Evolutionary conservation across 1,140 invertebrate genomes (phyloP), one percentile per base, ranked within the genome.

Genomic region (Bombus balteatus): DNA sequence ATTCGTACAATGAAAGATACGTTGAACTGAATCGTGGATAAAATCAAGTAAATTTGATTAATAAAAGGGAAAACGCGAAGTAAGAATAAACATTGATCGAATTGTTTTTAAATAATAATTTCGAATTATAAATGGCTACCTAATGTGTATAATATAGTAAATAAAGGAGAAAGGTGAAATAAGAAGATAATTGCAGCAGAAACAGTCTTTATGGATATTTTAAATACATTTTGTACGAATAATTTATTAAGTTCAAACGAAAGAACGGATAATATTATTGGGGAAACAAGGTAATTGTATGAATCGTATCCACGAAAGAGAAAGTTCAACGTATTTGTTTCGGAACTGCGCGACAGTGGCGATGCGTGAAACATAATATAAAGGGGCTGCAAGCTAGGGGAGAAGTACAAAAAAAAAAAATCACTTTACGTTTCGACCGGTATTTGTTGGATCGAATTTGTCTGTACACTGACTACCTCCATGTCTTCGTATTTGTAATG

Each of bases 321-420:
- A 85, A 85, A 73, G 76, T 80, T 62, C 41, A 15, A 59, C 32
- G n/a, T 53, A 84, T 62, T 71, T 85, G 18, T 80, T 85, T 85
- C 68, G 53, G 66, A 65, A 65, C 53, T 79, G 39, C 53, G 41
- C 53, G 57, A 66, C 34, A 39, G 43, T 53, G 47, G 32, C 25
- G 43, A 43, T 32, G 65, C 65, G n/a, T 79, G 47, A 68, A 71
- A 84, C 28, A 37, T 34, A 83, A 62, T 80, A 79, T 85, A 85
- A 80, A 59, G 53, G 75, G 76, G 39, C 39, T 47, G 39, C 22
- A 39, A 65, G 22, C 22, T 66, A 43, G 32, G 47, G 66, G 82
- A 59, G 43, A 57, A 66, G 13, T n/a, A 25, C 32, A 47, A 80
- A 80, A 68, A 71, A 72, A 72, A 80, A 59, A 37, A 71, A 9